Evolutionary conservation across 64 coral and sea anemone species (phyloP).

Genomic region (Montipora cactus): DNA sequence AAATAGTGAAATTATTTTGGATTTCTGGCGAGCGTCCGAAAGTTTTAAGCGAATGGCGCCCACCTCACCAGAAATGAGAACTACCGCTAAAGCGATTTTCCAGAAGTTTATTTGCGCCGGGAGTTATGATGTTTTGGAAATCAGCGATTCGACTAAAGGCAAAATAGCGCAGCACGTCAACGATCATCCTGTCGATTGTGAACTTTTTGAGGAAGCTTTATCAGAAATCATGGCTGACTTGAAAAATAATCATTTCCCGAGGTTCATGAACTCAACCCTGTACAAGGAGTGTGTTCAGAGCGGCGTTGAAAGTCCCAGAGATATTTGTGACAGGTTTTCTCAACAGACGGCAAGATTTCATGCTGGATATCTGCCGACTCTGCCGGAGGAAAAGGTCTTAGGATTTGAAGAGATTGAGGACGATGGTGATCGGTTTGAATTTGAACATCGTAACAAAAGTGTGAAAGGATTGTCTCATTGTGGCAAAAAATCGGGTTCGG

Average conservation of each 20-base stretch:
- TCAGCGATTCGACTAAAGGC: slow-evolving; percentile 67
- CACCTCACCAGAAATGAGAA: slow-evolving; percentile 71
- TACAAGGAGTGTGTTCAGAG: slow-evolving; percentile 78
- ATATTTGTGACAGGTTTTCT: slow-evolving; percentile 51
- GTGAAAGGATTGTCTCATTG: slow-evolving; percentile 26
- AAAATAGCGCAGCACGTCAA: slow-evolving; percentile 85
- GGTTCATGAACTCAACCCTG: slow-evolving; percentile 73
- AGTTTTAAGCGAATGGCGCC: slow-evolving; percentile 84
- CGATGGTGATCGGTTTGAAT: slow-evolving; percentile 85
- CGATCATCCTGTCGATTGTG: slow-evolving; percentile 76
- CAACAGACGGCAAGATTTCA: slow-evolving; percentile 78
- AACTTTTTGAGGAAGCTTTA: slow-evolving; percentile 82
- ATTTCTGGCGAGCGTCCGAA: slow-evolving; percentile 79
- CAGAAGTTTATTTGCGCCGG: slow-evolving; percentile 81
- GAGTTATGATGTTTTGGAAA: slow-evolving; percentile 67
- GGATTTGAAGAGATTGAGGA: slow-evolving; percentile 90
- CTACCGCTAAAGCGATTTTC: slow-evolving; percentile 85
- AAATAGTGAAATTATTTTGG: slow-evolving; percentile 84
- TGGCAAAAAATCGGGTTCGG: slow-evolving; percentile 70
- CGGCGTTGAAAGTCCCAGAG: slow-evolving; percentile 69
- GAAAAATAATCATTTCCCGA: slow-evolving; percentile 92
- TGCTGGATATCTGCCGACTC: slow-evolving; percentile 90
- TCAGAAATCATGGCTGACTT: slow-evolving; percentile 75
- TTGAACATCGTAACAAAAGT: slow-evolving; percentile 74
- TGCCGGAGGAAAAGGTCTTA: slow-evolving; percentile 94